Evolutionary conservation across 2,888 invertebrate species (phyloP).

Genomic region (Parnassius smintheus): DNA sequence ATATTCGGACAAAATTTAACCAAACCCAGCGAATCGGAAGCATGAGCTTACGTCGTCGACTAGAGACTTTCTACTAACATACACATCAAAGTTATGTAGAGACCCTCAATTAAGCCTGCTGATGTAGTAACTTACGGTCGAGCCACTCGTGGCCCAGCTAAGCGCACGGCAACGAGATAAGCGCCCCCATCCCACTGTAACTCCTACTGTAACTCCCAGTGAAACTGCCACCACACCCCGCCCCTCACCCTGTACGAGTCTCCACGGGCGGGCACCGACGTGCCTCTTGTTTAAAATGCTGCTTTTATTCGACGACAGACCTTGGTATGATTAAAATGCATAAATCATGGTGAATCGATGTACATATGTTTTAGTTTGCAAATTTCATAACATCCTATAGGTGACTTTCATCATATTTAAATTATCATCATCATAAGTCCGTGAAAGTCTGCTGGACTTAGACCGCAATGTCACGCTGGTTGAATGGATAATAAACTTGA

Average conservation of each 20-base stretch:
- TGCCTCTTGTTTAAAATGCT: constrained; percentile 5
- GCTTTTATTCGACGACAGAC: constrained; percentile 11
- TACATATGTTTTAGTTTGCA: neutral
- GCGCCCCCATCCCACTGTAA: constrained; percentile 26
- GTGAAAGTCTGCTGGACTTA: no score
- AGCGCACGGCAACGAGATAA: constrained; percentile 35
- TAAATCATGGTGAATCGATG: constrained; percentile 8
- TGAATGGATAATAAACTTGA: no score
- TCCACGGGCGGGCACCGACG: constrained; percentile 2
- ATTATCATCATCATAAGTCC: no score
- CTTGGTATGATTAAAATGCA: constrained; percentile 15
- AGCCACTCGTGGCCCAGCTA: constrained; percentile 34
- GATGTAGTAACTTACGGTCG: constrained; percentile 32
- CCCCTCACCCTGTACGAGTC: neutral
- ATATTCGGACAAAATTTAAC: no score
- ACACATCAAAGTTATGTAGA: constrained; percentile 25
- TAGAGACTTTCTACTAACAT: constrained; percentile 7
- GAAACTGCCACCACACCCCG: neutral
- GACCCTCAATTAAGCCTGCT: constrained; percentile 37
- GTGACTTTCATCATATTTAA: no score
- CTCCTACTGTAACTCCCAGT: neutral
- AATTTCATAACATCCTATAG: no score
- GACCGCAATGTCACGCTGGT: no score
- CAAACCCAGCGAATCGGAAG: constrained; percentile 1
- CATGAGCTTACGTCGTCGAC: neutral